Evolutionary conservation across 1,140 invertebrate species (phyloP).

Genomic region (Calliphora vicina): DNA sequence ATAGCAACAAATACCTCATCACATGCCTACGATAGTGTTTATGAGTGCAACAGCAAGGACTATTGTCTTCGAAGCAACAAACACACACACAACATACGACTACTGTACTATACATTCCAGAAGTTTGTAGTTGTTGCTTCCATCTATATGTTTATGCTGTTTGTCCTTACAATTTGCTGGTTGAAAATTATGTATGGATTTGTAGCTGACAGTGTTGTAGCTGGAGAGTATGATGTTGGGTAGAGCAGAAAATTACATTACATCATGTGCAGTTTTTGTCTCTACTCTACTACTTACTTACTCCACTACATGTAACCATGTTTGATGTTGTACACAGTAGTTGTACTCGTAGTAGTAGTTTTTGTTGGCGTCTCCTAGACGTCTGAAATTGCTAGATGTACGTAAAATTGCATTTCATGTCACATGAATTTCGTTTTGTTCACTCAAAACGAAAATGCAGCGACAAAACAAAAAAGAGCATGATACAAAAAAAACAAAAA

Average conservation of each 20-base stretch:
- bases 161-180: not conserved
- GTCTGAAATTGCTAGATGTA: constrained; percentile 5
- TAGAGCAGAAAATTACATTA: not conserved
- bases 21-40: not conserved
- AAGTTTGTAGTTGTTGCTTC: not conserved
- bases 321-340: not conserved
- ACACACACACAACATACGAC: too few relatives aligned
- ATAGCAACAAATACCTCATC: not conserved
- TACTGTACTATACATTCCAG: not conserved
- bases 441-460: not conserved
- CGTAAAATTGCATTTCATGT: constrained; percentile 5
- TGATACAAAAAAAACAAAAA: not conserved
- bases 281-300: too few relatives aligned
- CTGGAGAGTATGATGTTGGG: not conserved
- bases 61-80: not conserved
- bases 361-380: constrained; percentile 12
- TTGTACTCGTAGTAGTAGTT: not conserved
- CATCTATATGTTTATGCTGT: not conserved
- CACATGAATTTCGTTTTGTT: constrained; percentile 13
- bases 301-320: not conserved
- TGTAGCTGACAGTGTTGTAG: too few relatives aligned
- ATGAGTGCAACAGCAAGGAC: not conserved
- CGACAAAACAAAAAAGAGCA: not conserved
- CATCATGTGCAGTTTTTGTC: not conserved
- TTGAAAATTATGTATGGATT: not conserved